Evolutionary conservation across 2,797 vertebrate genomes (phyloP).

Genomic region (Astyanax mexicanus): DNA sequence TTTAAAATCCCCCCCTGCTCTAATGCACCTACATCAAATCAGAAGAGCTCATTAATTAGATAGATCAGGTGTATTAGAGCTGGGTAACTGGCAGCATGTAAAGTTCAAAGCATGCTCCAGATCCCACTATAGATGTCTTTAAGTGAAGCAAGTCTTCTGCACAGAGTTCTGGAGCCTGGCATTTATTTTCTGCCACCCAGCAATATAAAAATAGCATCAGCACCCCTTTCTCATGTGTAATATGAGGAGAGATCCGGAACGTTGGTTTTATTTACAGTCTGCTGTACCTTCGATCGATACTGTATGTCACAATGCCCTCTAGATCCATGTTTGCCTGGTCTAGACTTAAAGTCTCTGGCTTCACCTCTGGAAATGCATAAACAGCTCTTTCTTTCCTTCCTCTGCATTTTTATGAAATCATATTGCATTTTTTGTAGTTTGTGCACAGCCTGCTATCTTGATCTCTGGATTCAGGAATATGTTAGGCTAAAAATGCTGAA

Average conservation of each 20-base stretch:
- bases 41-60: not conserved
- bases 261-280: conserved; percentile 44
- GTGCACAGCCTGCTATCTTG: not conserved
- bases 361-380: conserved; percentile 26
- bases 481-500: not conserved
- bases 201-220: conserved; percentile 37
- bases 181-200: conserved; percentile 4
- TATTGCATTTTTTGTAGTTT: conserved; percentile 11
- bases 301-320: conserved; percentile 43
- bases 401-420: conserved; percentile 5
- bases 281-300: conserved; percentile 50
- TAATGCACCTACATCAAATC: not conserved
- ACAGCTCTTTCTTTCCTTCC: conserved; percentile 25
- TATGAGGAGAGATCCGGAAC: conserved; percentile 42
- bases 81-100: not conserved
- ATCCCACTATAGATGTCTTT: not conserved
- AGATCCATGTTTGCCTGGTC: conserved; percentile 13
- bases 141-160: not conserved
- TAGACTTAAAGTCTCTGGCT: conserved; percentile 33
- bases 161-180: not conserved
- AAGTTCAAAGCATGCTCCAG: too few relatives aligned
- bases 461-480: not conserved
- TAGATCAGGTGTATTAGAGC: not conserved
- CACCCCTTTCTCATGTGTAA: conserved; percentile 42
- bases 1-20: too few relatives aligned